Evolutionary conservation across 2,113 vertebrate species (phyloP).

Genomic region (Xiphophorus maculatus): DNA sequence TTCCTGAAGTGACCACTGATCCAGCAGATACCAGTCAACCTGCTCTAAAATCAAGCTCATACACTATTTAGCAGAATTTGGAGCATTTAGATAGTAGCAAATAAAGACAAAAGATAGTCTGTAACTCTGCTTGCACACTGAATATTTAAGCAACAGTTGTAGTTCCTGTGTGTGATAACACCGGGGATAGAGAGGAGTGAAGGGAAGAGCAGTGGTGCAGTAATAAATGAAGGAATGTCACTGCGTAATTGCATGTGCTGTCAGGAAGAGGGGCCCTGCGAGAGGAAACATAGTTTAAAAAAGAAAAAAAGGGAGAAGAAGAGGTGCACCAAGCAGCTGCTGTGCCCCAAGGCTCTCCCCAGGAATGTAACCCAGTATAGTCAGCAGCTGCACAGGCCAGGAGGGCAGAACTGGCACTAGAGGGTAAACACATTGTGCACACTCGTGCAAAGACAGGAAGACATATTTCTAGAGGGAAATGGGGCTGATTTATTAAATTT

Average conservation of each 20-base stretch:
- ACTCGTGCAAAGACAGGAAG: not conserved
- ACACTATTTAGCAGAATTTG: not conserved
- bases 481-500: conserved; percentile 1
- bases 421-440: conserved; percentile 48
- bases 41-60: too few relatives aligned
- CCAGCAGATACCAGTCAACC: not conserved
- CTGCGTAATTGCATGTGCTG: conserved; percentile 67
- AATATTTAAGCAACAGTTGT: conserved; percentile 2
- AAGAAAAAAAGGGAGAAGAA: conserved; percentile 22
- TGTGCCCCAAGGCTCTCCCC: conserved; percentile 76
- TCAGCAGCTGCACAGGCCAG: conserved; percentile 66
- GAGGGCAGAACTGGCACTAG: conserved; percentile 61
- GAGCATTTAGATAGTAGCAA: not conserved
- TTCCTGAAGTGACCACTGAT: not conserved
- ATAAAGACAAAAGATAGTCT: not conserved
- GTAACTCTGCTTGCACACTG: not conserved
- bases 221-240: conserved; percentile 78
- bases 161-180: conserved; percentile 16
- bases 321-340: conserved; percentile 73
- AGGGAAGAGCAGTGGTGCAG: conserved; percentile 23
- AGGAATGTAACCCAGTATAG: conserved; percentile 71
- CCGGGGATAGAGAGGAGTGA: conserved; percentile 7
- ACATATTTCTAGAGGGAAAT: not conserved
- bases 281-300: conserved; percentile 39
- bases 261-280: conserved; percentile 57